phyloP scores from a whole-genome alignment of 1,140 invertebrate species.

The Trachelipus rathkii region DNA sequence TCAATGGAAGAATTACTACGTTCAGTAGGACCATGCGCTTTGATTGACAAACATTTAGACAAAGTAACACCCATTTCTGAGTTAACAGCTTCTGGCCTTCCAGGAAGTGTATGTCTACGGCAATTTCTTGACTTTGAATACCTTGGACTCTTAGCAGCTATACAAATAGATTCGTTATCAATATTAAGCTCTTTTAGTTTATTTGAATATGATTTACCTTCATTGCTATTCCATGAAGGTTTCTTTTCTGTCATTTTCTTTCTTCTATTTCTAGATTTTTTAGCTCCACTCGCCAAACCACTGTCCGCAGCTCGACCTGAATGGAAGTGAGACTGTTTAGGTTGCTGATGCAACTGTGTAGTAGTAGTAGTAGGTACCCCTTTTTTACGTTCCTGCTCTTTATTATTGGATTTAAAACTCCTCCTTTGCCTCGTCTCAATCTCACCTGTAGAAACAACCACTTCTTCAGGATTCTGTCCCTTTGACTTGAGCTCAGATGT shows the following conservation, averaged over 20 bases:
- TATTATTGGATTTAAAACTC: slow-evolving; percentile 6
- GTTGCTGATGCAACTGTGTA: neutral
- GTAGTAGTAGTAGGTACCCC: neutral
- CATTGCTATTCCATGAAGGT: slow-evolving; percentile 1
- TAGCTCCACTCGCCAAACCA: neutral
- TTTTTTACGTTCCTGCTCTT: neutral
- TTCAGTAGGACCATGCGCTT: neutral
- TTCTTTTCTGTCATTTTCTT: slow-evolving; percentile 13
- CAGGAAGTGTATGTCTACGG: neutral
- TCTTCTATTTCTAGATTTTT: slow-evolving; percentile 1
- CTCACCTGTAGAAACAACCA: slow-evolving; percentile 3
- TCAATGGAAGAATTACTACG: neutral
- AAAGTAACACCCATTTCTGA: slow-evolving; percentile 7
- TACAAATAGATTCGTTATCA: neutral
- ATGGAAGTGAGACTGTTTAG: neutral
- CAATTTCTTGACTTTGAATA: neutral
- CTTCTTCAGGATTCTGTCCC: neutral
- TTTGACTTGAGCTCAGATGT: slow-evolving; percentile 9
- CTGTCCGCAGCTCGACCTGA: neutral
- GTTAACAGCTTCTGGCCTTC: neutral
- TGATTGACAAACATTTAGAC: slow-evolving; percentile 3
- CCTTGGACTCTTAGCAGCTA: neutral
- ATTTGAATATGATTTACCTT: neutral
- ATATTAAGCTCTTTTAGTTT: neutral
- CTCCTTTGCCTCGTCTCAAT: neutral